A percentile compares a stretch with the other conserved stretches of the same genome.
These are phyloP conservation scores for Ramphastos sulfuratus DNA, from an alignment of 2,113 vertebrate genomes.

Conservation along the genomic window DNA sequence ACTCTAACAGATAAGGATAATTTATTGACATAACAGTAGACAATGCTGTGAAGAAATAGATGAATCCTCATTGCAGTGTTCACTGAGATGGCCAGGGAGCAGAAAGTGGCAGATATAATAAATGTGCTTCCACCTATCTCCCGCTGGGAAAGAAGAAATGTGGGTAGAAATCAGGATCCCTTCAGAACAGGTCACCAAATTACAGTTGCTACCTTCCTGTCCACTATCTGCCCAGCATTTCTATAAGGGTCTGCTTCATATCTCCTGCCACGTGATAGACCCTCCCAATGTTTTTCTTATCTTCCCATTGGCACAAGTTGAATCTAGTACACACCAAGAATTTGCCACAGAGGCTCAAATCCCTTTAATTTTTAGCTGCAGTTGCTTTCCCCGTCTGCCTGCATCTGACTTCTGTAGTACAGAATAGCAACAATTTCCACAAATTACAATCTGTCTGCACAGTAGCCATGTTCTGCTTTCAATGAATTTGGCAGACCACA, in stretches of 20 bases:
- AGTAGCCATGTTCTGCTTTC: not conserved
- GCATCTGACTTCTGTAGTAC: not conserved
- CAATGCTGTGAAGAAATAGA: not conserved
- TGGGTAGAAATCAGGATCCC: not conserved
- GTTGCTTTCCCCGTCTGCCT: not conserved
- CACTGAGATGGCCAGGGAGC: not conserved
- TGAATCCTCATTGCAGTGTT: not conserved
- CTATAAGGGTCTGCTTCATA: not conserved
- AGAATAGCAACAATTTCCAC: not conserved
- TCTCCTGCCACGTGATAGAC: not conserved
- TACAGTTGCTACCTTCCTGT: not conserved
- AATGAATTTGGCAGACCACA: not conserved
- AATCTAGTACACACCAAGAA: not conserved
- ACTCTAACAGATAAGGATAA: constrained; percentile 47
- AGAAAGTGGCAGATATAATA: constrained; percentile 29
- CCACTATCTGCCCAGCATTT: not conserved
- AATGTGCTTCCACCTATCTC: not conserved
- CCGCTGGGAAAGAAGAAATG: not conserved
- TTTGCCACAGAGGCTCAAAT: not conserved
- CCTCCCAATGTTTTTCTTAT: not conserved
- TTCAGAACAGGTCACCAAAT: constrained; percentile 12
- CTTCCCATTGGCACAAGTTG: not conserved
- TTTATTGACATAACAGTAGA: constrained; percentile 56
- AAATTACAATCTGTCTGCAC: not conserved
- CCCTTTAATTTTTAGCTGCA: not conserved